Conservation (phyloP, 2,888 invertebrate genomes). For the Apoda limacodes region DNA sequence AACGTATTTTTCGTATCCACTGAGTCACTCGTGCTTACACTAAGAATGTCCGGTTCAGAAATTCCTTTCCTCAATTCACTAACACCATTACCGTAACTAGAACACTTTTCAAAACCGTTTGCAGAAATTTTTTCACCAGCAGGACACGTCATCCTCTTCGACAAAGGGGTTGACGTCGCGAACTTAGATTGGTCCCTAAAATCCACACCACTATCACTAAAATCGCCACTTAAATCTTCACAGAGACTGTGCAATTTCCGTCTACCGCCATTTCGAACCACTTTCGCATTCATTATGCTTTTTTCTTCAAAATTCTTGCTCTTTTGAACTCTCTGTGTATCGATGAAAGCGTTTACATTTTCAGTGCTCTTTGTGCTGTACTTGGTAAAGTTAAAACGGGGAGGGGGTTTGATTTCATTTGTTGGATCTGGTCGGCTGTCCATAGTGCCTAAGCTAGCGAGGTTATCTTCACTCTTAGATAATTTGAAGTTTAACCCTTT, state of each 20-base stretch:
- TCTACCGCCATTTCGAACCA: conserved; percentile 25
- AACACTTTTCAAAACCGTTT: conserved; percentile 47
- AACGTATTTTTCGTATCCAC: conserved; percentile 36
- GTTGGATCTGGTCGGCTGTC: conserved; percentile 37
- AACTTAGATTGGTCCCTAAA: conserved; percentile 36
- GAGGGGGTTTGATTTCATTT: conserved; percentile 25
- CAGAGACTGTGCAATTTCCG: conserved; percentile 43
- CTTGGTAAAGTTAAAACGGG: conserved; percentile 35
- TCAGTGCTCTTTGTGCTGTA: conserved; percentile 57
- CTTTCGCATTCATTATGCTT: conserved; percentile 52
- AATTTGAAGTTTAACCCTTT: conserved; percentile 34
- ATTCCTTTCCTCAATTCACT: conserved; percentile 45
- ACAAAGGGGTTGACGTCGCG: conserved; percentile 50
- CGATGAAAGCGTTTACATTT: conserved; percentile 51
- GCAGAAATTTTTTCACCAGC: conserved; percentile 40
- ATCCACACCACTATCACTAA: conserved; percentile 45
- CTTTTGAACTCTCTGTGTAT: conserved; percentile 41
- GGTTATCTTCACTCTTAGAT: conserved; percentile 58
- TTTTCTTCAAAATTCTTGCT: conserved; percentile 53
- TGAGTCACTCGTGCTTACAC: conserved; percentile 29
- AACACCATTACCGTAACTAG: conserved; percentile 28
- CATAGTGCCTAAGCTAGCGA: conserved; percentile 42
- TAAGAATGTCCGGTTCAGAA: conserved; percentile 53
- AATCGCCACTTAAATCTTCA: conserved; percentile 37
- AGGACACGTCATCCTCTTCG: conserved; percentile 45